A percentile compares a stretch with the other conserved stretches of the same genome.
phyloP scores from a whole-genome alignment of 37 sponge, comb jelly and placozoan genomes.

The Axinella damicornis region DNA sequence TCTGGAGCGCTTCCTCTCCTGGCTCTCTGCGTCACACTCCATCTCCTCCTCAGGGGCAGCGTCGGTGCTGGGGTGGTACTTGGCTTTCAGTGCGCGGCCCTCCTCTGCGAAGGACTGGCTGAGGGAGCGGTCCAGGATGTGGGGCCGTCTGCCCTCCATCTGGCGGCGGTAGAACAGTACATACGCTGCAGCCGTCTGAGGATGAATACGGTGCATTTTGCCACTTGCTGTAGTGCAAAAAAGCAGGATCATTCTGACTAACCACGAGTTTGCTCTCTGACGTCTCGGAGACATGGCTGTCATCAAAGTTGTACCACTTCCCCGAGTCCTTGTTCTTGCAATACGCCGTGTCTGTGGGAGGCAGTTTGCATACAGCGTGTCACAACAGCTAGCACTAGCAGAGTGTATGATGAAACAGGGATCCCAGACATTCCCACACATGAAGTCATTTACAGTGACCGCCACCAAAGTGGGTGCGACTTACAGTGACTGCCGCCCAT shows the following conservation, averaged over 20 bases:
- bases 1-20: neutral
- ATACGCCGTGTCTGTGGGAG: slow-evolving; percentile 84
- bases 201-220: too few species aligned
- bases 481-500: slow-evolving; percentile 98
- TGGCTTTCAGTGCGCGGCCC: slow-evolving; percentile 10
- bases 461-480: neutral
- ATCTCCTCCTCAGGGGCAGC: slow-evolving; percentile 35
- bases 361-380: too few species aligned
- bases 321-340: slow-evolving; percentile 73
- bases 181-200: slow-evolving; percentile 82
- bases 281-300: slow-evolving; percentile 86
- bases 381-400: too few species aligned
- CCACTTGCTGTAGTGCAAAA: too few species aligned
- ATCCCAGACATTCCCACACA: too few species aligned
- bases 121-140: slow-evolving; percentile 50
- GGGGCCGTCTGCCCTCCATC: slow-evolving; percentile 19
- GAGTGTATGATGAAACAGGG: too few species aligned
- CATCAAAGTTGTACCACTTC: slow-evolving; percentile 96
- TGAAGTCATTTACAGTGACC: too few species aligned
- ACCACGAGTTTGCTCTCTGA: slow-evolving; percentile 56
- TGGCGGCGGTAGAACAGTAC: slow-evolving; percentile 80
- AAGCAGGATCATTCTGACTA: too few species aligned
- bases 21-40: slow-evolving; percentile 22
- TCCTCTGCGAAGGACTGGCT: slow-evolving; percentile 73
- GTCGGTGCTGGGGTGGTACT: slow-evolving; percentile 6